A percentile compares a stretch with the other conserved stretches of the same genome.
phyloP scores from a whole-genome alignment of 2,113 vertebrate species.

The Odocoileus hemionus region DNA sequence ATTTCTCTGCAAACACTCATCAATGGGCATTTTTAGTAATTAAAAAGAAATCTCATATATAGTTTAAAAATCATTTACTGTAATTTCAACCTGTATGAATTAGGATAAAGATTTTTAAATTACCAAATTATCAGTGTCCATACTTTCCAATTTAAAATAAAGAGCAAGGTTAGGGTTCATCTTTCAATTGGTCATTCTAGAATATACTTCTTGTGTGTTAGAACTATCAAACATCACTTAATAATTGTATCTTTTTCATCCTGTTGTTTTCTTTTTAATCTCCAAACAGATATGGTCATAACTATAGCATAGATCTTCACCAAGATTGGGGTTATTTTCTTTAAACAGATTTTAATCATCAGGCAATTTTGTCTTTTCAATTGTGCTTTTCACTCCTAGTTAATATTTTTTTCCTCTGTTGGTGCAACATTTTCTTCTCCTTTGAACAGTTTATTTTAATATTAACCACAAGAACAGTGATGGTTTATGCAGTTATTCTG shows the following conservation, averaged over 20 bases:
- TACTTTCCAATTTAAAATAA: neutral
- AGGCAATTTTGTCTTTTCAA: neutral
- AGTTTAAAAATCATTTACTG: neutral
- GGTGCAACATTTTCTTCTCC: neutral
- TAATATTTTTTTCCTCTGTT: neutral
- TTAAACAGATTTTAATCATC: neutral
- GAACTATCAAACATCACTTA: neutral
- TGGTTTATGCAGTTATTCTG: neutral
- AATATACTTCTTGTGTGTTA: neutral
- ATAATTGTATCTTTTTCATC: neutral
- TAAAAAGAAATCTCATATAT: neutral
- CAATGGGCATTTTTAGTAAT: neutral
- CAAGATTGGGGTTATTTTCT: neutral
- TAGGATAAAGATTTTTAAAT: neutral
- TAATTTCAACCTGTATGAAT: neutral
- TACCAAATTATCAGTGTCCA: neutral
- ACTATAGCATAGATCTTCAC: neutral
- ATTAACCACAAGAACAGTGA: neutral
- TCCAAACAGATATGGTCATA: neutral
- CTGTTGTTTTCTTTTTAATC: neutral
- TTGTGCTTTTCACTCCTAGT: neutral
- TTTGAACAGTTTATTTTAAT: neutral
- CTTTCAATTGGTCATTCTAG: neutral
- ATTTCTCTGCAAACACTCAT: neutral
- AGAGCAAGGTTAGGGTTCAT: neutral